Conservation (phyloP, 30 jellyfish, hydroid and myxozoan species). For the Aurelia aurita complex sp. Pacific region DNA sequence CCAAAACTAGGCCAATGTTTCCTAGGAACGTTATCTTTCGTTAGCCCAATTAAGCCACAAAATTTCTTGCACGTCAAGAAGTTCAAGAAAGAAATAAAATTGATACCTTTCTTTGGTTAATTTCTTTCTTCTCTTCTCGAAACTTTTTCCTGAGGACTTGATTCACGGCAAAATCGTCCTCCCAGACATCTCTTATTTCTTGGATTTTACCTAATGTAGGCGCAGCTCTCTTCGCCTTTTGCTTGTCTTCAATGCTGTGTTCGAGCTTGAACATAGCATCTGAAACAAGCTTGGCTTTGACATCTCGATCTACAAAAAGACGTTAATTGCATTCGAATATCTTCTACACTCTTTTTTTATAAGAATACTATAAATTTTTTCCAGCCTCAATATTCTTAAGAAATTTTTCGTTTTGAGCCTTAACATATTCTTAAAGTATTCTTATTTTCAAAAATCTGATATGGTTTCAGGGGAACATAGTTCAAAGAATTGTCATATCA, state of each 20-base stretch:
- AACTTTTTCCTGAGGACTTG: constrained; percentile 85
- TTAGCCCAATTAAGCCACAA: neutral
- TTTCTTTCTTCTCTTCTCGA: constrained; percentile 88
- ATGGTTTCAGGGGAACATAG: too few relatives aligned
- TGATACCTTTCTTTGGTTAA: constrained; percentile 43
- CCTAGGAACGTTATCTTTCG: too few relatives aligned
- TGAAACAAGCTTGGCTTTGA: constrained; percentile 78
- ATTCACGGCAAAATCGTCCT: constrained; percentile 87
- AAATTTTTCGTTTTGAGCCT: too few relatives aligned
- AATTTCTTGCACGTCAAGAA: too few relatives aligned
- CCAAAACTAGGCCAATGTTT: too few relatives aligned
- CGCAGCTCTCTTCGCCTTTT: constrained; percentile 81
- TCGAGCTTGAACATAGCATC: constrained; percentile 98
- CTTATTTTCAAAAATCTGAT: too few relatives aligned
- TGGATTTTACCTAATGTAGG: constrained; percentile 92
- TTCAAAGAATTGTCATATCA: too few relatives aligned
- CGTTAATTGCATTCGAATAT: too few relatives aligned
- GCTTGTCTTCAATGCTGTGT: constrained; percentile 81
- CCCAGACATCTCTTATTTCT: constrained; percentile 86
- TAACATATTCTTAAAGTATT: too few relatives aligned
- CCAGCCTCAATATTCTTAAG: too few relatives aligned
- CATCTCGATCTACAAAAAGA: constrained; percentile 78
- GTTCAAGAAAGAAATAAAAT: neutral
- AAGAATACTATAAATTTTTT: too few relatives aligned
- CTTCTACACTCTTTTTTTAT: too few relatives aligned